Percentiles rank a stretch among this genome's conserved stretches.
Evolutionary conservation across 2,797 vertebrate species (phyloP).

Genomic region (Pseudochirops corinnae): DNA sequence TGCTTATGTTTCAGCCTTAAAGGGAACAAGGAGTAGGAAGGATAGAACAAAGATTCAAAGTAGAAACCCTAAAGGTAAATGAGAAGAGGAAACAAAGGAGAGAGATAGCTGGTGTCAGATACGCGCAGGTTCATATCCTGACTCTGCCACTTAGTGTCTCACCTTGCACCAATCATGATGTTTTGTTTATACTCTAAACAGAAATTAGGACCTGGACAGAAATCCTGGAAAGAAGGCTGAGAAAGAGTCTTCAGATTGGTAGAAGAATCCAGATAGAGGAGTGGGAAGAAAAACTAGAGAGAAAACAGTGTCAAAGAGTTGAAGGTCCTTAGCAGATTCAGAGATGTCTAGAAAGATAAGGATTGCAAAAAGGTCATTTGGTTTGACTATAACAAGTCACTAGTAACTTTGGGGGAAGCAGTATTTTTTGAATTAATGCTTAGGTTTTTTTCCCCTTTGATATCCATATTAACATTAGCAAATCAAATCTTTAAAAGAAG

Average conservation of each 20-base stretch:
- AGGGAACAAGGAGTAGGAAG: background rate
- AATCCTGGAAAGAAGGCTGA: no score
- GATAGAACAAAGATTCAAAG: background rate
- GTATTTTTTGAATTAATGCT: background rate
- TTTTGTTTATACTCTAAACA: no score
- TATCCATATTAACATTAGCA: no score
- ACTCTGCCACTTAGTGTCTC: background rate
- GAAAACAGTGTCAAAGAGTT: no score
- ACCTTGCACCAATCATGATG: background rate
- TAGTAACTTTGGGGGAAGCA: background rate
- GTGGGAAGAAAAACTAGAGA: no score
- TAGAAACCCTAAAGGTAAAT: background rate
- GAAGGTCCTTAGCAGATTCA: background rate
- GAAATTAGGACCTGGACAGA: no score
- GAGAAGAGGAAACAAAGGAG: background rate
- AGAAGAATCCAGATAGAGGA: no score
- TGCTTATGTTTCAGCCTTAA: background rate
- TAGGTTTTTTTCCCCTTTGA: background rate
- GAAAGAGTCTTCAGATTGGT: no score
- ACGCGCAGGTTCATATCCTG: background rate
- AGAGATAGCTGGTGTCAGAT: background rate
- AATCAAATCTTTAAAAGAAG: no score
- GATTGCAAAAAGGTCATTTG: background rate
- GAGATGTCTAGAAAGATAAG: background rate
- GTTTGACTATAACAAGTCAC: background rate